A percentile compares a stretch with the other conserved stretches of the same genome.
Evolutionary conservation across 2,113 vertebrate species (phyloP).

Genomic region (Lethenteron reissneri): DNA sequence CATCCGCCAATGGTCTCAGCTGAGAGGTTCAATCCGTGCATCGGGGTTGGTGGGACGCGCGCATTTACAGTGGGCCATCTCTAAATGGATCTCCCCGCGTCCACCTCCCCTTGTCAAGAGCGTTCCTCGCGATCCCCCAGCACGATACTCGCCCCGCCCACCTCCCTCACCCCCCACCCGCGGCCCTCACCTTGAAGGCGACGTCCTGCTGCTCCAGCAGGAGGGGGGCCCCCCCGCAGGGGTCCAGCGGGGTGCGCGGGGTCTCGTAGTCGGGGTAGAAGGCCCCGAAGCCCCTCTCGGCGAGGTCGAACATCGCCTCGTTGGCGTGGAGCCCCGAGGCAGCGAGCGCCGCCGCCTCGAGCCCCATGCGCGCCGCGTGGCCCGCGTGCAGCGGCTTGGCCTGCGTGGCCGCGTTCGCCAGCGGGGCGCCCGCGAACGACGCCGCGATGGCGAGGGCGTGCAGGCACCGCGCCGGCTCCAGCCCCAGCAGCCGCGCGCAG

Average conservation of each 20-base stretch:
- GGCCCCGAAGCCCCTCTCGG: slow-evolving; percentile 40
- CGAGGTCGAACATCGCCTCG: slow-evolving; percentile 31
- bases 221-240: slow-evolving; percentile 23
- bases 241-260: slow-evolving; percentile 24
- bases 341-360: slow-evolving; percentile 49
- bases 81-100: too few relatives aligned
- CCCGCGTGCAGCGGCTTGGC: slow-evolving; percentile 53
- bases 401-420: slow-evolving; percentile 64
- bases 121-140: too few relatives aligned
- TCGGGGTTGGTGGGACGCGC: too few relatives aligned
- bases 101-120: too few relatives aligned
- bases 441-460: slow-evolving; percentile 51
- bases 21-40: too few relatives aligned
- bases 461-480: slow-evolving; percentile 25
- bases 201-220: slow-evolving; percentile 54
- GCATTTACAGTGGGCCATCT: too few relatives aligned
- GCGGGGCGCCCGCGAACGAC: slow-evolving; percentile 48
- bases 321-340: slow-evolving; percentile 44
- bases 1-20: too few relatives aligned
- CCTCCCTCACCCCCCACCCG: too few relatives aligned
- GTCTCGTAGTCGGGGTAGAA: slow-evolving; percentile 46
- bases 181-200: slow-evolving; percentile 28
- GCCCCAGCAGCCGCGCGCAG: slow-evolving; percentile 34
- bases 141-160: too few relatives aligned
- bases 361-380: slow-evolving; percentile 42